Evolutionary conservation across 2,113 vertebrate genomes (phyloP).

Genomic region (Silurus meridionalis): DNA sequence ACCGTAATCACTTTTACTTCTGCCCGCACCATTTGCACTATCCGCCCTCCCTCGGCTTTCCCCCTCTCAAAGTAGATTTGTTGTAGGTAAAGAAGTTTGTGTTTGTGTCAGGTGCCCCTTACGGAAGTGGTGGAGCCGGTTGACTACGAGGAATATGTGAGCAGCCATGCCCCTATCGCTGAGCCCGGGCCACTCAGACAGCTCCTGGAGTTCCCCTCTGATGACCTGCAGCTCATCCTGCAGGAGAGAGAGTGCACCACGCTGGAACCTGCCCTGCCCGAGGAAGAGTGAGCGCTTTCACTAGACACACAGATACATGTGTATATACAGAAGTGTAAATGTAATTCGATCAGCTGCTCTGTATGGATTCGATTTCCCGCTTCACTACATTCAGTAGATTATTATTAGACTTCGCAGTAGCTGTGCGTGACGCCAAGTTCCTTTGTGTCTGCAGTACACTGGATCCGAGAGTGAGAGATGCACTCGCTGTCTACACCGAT

Average conservation of each 20-base stretch:
- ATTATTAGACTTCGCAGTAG: neutral
- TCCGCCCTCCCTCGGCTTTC: no score
- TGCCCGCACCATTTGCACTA: neutral
- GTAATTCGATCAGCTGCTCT: slow-evolving; percentile 24
- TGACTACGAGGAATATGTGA: slow-evolving; percentile 86
- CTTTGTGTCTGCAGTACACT: slow-evolving; percentile 71
- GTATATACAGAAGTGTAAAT: neutral
- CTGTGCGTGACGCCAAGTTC: neutral
- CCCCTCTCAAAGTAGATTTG: neutral
- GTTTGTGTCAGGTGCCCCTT: slow-evolving; percentile 79
- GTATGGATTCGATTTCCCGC: neutral
- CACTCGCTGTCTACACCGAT: slow-evolving; percentile 84
- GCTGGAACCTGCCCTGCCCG: slow-evolving; percentile 79
- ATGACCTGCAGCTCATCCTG: slow-evolving; percentile 81
- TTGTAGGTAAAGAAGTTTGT: neutral
- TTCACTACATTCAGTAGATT: neutral
- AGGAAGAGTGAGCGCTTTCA: slow-evolving; percentile 72
- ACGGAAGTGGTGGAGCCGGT: slow-evolving; percentile 85
- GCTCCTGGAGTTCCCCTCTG: slow-evolving; percentile 82
- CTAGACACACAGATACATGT: neutral
- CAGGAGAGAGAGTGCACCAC: slow-evolving; percentile 85
- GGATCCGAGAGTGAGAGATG: slow-evolving; percentile 83
- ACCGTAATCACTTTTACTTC: slow-evolving; percentile 23
- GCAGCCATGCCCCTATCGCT: slow-evolving; percentile 74
- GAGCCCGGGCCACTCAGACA: slow-evolving; percentile 81